Evolutionary conservation across 1,140 invertebrate species (phyloP).

Genomic region (Linepithema humile): DNA sequence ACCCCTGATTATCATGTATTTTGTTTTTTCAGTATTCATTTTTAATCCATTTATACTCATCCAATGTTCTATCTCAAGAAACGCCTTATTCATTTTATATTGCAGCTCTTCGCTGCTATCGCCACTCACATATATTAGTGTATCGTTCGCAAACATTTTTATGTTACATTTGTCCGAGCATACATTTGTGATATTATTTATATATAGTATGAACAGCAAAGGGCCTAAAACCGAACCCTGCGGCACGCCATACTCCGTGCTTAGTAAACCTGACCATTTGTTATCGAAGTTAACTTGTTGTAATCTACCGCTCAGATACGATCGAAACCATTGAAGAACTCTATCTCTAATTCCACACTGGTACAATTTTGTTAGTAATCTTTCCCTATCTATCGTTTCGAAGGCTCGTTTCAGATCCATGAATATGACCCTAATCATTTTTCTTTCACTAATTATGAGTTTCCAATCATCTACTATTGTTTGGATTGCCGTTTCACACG

Average conservation of each 20-base stretch:
- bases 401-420: slow-evolving; percentile 60
- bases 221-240: background rate
- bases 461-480: slow-evolving; percentile 30
- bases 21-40: slow-evolving; percentile 35
- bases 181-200: background rate
- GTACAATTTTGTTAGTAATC: slow-evolving; percentile 16
- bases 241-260: background rate
- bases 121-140: slow-evolving; percentile 46
- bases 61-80: background rate
- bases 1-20: slow-evolving; percentile 55
- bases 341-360: slow-evolving; percentile 3
- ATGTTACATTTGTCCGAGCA: slow-evolving; percentile 12
- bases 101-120: background rate
- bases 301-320: background rate
- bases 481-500: slow-evolving; percentile 58
- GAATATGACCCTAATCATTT: slow-evolving; percentile 50
- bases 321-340: background rate
- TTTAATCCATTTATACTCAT: background rate
- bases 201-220: background rate
- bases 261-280: background rate
- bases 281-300: background rate
- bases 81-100: background rate
- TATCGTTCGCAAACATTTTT: slow-evolving; percentile 64
- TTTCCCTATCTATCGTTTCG: slow-evolving; percentile 59
- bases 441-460: slow-evolving; percentile 34